Base-by-base conservation (phyloP, 1,140 invertebrate genomes). In the Drosophila athabasca region DNA sequence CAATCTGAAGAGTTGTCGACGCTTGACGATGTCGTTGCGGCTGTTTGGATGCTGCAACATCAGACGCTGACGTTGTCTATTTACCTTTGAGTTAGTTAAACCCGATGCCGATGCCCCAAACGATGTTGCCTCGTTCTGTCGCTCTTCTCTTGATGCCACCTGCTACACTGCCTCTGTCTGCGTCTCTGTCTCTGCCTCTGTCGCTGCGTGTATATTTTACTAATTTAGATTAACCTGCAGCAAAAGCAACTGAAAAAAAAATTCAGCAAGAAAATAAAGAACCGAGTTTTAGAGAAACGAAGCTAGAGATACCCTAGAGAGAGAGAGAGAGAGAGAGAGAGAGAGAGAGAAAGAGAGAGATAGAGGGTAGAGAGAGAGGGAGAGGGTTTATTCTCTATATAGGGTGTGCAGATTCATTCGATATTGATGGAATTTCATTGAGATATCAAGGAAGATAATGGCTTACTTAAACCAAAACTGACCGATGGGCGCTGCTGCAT, bases 201-300 rank as follows among this genome's bases (percentile, higher is more conserved):
- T 19, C 55, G 43, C 62, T 81, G 73, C 80, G 83, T 87, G 82
- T 82, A 88, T 87, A 87, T 87, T 87, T 87, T 88, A 88, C 75
- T 87, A 87, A 88, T 87, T 87, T 88, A 87, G 83, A 87, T 87
- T 88, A 87, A 87, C 83, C 83, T 78, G 83, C 75, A 87, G 83
- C 83, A 50, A 59, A 43, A 45, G 46, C 44, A 17, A 0, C 17
- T 19, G 26, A 17, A 29, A 17, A 29, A 41, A 50, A 24, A n/a
- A n/a, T n/a, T 9, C 49, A 24, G 45, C 11, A 15, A 61, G 51
- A 48, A 13, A 13, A 39, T 13, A 39, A 31, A 35, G 15, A 35
- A 1, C 6, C 17, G 17, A 5, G 51, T 11, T 19, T 1, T 1
- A 4, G 51, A 5, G 11, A 39, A 39, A 1, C 35, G 35, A 39